A percentile compares a stretch with the other conserved stretches of the same genome.
phyloP scores from a whole-genome alignment of 2,888 invertebrate species.

The Lagria hirta region DNA sequence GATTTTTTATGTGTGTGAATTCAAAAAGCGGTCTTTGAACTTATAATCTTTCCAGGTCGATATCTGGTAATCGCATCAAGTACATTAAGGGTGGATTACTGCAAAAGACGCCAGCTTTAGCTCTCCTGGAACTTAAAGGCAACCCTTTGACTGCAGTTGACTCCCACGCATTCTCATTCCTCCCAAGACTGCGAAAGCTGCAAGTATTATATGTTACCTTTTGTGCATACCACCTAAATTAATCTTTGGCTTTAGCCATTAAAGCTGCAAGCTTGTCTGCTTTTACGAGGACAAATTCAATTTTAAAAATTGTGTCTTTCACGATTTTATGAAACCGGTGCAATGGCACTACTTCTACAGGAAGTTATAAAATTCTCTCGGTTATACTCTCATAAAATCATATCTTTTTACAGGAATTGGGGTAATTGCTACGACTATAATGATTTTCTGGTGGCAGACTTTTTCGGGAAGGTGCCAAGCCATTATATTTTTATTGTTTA shows the following conservation, averaged over 20 bases:
- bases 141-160: constrained; percentile 77
- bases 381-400: constrained; percentile 16
- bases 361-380: constrained; percentile 15
- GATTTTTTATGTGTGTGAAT: no score
- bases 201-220: no score
- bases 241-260: constrained; percentile 16
- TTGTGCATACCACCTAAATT: no score
- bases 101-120: constrained; percentile 67
- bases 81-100: constrained; percentile 72
- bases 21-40: constrained; percentile 8
- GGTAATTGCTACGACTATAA: constrained; percentile 6
- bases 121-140: constrained; percentile 78
- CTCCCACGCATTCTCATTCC: constrained; percentile 69
- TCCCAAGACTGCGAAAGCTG: constrained; percentile 78
- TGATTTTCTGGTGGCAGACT: not conserved
- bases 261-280: constrained; percentile 10
- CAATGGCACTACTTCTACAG: constrained; percentile 15
- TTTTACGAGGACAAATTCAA: constrained; percentile 14
- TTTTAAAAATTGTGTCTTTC: constrained; percentile 14
- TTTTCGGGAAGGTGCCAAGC: no score
- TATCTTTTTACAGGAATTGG: constrained; percentile 15
- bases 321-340: constrained; percentile 11
- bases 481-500: no score
- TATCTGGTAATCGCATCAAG: constrained; percentile 81
- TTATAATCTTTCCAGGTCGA: constrained; percentile 61